A percentile compares a stretch with the other conserved stretches of the same genome.
Evolutionary conservation across 2,888 invertebrate genomes (phyloP).

Genomic region (Linnaemya tessellans): DNA sequence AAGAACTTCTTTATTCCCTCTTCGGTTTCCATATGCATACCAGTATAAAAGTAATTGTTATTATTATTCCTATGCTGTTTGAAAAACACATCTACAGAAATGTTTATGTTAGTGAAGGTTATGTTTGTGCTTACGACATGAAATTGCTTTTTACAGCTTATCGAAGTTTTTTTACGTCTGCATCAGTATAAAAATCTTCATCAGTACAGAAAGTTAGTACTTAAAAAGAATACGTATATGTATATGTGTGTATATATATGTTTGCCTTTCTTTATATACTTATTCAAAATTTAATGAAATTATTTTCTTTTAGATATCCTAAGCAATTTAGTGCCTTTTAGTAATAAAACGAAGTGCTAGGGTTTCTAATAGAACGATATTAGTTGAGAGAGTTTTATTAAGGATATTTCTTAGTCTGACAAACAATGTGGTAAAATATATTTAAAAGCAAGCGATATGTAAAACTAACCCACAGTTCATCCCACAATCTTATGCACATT

Average conservation of each 20-base stretch:
- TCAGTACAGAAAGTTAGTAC: neutral
- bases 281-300: neutral
- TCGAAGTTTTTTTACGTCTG: neutral
- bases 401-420: neutral
- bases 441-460: neutral
- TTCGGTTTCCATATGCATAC: neutral
- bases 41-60: neutral
- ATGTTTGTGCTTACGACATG: conserved; percentile 19
- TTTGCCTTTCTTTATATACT: neutral
- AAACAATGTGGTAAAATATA: neutral
- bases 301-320: neutral
- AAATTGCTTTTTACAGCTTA: conserved; percentile 13
- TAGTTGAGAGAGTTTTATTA: neutral
- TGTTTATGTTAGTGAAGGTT: conserved; percentile 28
- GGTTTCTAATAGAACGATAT: neutral
- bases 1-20: neutral
- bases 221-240: neutral
- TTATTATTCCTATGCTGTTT: neutral
- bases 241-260: neutral
- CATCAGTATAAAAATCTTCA: neutral
- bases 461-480: no score
- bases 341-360: neutral
- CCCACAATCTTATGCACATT: no score
- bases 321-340: neutral
- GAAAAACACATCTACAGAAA: neutral